Evolutionary conservation across 2,888 invertebrate genomes (phyloP).

Genomic region (Drosophila aldrichi): DNA sequence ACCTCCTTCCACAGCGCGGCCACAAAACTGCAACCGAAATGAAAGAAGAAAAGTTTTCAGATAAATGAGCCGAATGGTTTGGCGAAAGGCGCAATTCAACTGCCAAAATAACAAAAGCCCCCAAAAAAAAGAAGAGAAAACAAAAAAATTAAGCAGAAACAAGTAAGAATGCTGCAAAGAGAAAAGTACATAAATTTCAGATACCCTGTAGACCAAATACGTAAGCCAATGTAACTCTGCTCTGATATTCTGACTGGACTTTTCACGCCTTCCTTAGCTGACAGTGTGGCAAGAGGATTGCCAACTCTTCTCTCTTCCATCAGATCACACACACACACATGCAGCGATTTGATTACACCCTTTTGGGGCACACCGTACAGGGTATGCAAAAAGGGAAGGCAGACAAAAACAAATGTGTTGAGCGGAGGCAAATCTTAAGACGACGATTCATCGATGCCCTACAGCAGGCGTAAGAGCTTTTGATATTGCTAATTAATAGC

Average conservation of each 20-base stretch:
- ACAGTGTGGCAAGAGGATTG: background rate
- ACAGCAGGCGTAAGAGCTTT: background rate
- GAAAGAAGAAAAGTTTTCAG: slow-evolving; percentile 69
- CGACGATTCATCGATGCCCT: slow-evolving; percentile 37
- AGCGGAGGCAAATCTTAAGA: background rate
- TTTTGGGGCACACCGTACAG: background rate
- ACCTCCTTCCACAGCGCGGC: slow-evolving; percentile 3
- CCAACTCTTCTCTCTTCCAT: background rate
- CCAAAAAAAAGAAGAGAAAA: slow-evolving; percentile 21
- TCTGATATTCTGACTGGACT: too few species aligned
- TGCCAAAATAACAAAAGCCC: slow-evolving; percentile 71
- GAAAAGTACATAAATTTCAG: too few species aligned
- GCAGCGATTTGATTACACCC: background rate
- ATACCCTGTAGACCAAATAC: slow-evolving; percentile 6
- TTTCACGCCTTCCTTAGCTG: background rate
- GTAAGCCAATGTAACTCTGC: background rate
- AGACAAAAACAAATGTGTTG: slow-evolving; percentile 14
- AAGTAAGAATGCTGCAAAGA: slow-evolving; percentile 17
- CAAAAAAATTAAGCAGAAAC: slow-evolving; percentile 23
- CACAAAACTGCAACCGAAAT: slow-evolving; percentile 58
- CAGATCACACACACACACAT: background rate
- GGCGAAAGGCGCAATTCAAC: slow-evolving; percentile 79
- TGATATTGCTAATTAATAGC: background rate
- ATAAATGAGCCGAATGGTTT: slow-evolving; percentile 79
- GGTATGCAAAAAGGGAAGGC: slow-evolving; percentile 23